Conservation (phyloP, 2,888 invertebrate genomes). For the Zaprionus obscuricornis region DNA sequence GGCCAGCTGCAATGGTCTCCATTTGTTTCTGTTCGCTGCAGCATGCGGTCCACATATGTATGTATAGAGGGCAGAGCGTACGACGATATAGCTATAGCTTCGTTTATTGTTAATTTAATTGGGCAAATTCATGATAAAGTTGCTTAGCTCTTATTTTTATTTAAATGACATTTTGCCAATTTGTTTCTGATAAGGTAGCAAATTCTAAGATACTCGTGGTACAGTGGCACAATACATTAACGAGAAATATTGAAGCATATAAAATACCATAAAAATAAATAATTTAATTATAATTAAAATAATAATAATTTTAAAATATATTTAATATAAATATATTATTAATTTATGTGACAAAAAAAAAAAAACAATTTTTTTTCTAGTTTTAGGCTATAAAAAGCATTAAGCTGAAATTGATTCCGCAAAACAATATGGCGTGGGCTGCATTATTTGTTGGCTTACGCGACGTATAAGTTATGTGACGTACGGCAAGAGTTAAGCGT, state of each 20-base stretch:
- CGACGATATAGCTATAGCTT: too few relatives aligned
- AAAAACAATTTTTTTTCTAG: too few relatives aligned
- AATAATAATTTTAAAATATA: too few relatives aligned
- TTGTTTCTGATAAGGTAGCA: conserved; percentile 31
- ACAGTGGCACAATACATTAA: not conserved
- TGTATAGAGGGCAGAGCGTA: conserved; percentile 25
- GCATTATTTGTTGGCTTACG: conserved; percentile 38
- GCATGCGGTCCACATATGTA: conserved; percentile 44
- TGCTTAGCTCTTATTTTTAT: conserved; percentile 34
- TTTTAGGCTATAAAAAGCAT: too few relatives aligned
- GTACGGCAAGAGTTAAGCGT: conserved; percentile 21
- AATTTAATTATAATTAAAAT: conserved; percentile 9
- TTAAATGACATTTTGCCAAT: conserved; percentile 44
- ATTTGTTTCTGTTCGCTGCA: conserved; percentile 46
- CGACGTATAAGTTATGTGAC: conserved; percentile 60
- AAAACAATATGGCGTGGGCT: conserved; percentile 33
- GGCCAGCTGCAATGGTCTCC: conserved; percentile 55
- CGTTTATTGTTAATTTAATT: conserved; percentile 79
- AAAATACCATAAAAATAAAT: too few relatives aligned
- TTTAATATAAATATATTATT: not conserved
- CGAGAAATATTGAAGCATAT: not conserved
- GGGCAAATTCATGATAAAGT: conserved; percentile 68
- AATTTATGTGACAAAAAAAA: conserved; percentile 9
- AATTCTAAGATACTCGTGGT: not conserved
- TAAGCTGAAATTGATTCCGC: not conserved